Evolutionary conservation across 2,888 invertebrate genomes (phyloP).

Genomic region (Pomacea canaliculata): DNA sequence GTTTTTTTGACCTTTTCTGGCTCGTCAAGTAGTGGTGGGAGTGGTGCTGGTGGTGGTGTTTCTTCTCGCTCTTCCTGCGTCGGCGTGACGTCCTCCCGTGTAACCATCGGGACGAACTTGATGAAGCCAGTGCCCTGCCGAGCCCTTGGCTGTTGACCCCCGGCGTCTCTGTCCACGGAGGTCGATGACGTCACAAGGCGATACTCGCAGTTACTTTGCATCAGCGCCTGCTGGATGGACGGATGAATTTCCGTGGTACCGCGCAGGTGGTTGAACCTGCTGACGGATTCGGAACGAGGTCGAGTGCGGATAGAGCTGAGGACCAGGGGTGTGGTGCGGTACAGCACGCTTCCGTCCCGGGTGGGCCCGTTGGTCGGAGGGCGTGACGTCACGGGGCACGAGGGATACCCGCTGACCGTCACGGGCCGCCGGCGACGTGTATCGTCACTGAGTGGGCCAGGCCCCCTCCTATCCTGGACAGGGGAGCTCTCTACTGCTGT

Average conservation of each 20-base stretch:
- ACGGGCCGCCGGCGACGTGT: background rate
- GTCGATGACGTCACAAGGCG: slow-evolving; percentile 32
- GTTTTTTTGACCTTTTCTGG: background rate
- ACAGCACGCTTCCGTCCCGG: slow-evolving; percentile 43
- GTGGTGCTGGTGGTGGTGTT: too few relatives aligned
- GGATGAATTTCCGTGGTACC: slow-evolving; percentile 20
- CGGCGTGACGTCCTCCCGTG: background rate
- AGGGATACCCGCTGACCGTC: background rate
- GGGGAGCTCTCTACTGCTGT: slow-evolving; percentile 33
- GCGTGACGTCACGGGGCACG: slow-evolving; percentile 1
- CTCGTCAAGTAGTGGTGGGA: background rate
- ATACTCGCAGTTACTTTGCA: slow-evolving; percentile 46
- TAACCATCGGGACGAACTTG: slow-evolving; percentile 9
- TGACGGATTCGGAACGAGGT: slow-evolving; percentile 42
- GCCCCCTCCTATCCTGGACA: too few relatives aligned
- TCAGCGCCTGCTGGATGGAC: slow-evolving; percentile 39
- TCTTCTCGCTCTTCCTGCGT: too few relatives aligned
- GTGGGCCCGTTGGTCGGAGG: slow-evolving; percentile 43
- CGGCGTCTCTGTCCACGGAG: background rate
- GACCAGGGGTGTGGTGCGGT: slow-evolving; percentile 42
- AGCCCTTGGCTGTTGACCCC: background rate
- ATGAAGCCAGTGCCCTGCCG: slow-evolving; percentile 6
- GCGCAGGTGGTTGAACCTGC: slow-evolving; percentile 40
- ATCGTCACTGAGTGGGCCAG: too few relatives aligned
- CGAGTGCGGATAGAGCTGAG: slow-evolving; percentile 46